Evolutionary conservation across 2,113 vertebrate genomes (phyloP), one percentile per base, ranked within the genome.

Genomic region (Psophia crepitans): DNA sequence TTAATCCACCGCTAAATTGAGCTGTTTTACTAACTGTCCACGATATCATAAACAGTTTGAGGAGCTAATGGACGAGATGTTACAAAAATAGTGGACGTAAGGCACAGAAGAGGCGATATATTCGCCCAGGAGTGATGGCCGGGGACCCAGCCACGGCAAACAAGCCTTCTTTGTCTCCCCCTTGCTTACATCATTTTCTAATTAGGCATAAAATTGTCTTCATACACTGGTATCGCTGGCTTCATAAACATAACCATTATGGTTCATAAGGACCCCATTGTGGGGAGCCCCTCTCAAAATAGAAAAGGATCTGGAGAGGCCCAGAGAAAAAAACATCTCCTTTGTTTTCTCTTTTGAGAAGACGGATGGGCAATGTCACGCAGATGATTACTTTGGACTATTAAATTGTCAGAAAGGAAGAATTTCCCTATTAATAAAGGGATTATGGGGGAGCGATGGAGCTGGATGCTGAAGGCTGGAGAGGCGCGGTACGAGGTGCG

Each of bases 221-320:
- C 98, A 99, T 98, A 98, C 98, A 98, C 97, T 98, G 98, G 98
- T 98, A 98, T 98, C 97, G 98, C 98, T 98, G 98, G 98, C 98
- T 99, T 99, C 98, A 98, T 99, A 99, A 99, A 99, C 99, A 99
- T 98, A 98, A 96, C 98, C 98, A 98, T 99, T 99, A 98, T 98
- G 98, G 97, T 93, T 98, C 98, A 99, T 99, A 99, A 99, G 98
- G 98, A 98, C 96, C 96, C 98, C 98, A 98, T 99, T 99, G 99
- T 99, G 98, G 97, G 98, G 93, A 97, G 74, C 75, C 75, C 96
- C 94, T 98, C 98, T 98, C 97, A 97, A 99, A 99, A 99, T 99
- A 99, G 99, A 98, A 97, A 94, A 92, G 93, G 95, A 97, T 96
- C 92, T 96, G 97, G 96, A 97, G 97, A 96, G 95, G 95, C 96